phyloP scores from a whole-genome alignment of 2,113 vertebrate species.

The Oncorhynchus clarkii region DNA sequence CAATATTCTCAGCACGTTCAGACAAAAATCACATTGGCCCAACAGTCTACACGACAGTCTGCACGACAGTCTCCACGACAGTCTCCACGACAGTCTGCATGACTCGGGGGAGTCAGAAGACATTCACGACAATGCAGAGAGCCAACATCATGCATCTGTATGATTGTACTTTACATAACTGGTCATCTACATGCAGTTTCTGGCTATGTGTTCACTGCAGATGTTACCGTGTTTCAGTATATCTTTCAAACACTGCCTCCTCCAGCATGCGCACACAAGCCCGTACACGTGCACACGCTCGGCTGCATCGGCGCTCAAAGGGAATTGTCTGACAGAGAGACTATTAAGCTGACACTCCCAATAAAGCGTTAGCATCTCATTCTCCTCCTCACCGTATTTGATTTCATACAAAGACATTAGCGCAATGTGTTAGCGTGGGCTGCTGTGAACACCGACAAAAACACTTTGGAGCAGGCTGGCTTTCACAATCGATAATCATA shows the following conservation, averaged over 20 bases:
- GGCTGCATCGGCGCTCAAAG: not conserved
- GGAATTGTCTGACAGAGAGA: conserved; percentile 6
- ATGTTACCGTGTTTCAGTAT: not conserved
- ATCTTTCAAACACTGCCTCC: too few species aligned
- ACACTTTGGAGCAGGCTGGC: conserved; percentile 45
- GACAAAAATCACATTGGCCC: too few species aligned
- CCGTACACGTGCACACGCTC: not conserved
- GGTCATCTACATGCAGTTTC: too few species aligned
- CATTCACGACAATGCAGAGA: too few species aligned
- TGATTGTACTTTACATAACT: too few species aligned
- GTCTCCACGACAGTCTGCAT: too few species aligned
- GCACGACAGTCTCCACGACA: too few species aligned
- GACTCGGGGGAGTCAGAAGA: too few species aligned
- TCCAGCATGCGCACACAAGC: not conserved
- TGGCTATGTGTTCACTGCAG: not conserved
- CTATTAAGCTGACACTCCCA: conserved; percentile 36
- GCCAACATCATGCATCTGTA: too few species aligned
- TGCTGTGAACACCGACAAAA: conserved; percentile 38
- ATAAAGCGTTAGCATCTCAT: conserved; percentile 37
- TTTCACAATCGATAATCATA: conserved; percentile 57
- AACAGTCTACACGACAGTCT: too few species aligned
- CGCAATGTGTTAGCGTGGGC: conserved; percentile 38
- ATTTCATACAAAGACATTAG: conserved; percentile 50
- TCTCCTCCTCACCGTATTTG: conserved; percentile 36
- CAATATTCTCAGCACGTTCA: too few species aligned